A percentile compares a stretch with the other conserved stretches of the same genome.
These are phyloP conservation scores for Ahaetulla prasina DNA, from an alignment of 2,113 vertebrate genomes.

Conservation along the genomic window DNA sequence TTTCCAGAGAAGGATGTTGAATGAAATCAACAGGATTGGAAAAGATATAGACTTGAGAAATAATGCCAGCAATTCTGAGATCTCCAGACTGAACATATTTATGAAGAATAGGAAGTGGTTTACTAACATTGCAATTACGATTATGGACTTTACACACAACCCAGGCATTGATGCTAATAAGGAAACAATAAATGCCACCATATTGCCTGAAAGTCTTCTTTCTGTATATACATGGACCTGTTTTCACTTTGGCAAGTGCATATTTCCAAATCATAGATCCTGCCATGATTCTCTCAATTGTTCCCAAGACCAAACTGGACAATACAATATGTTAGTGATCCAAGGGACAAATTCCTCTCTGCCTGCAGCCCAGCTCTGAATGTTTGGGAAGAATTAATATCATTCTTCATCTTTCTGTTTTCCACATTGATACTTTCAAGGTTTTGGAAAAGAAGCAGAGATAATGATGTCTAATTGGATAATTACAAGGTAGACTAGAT, in stretches of 20 bases:
- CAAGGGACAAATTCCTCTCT: too few species aligned
- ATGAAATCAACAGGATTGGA: neutral
- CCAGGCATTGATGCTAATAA: neutral
- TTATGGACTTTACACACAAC: neutral
- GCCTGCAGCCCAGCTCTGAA: neutral
- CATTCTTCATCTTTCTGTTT: neutral
- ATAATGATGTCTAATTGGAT: neutral
- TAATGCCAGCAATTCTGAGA: neutral
- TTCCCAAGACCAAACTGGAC: neutral
- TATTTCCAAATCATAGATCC: neutral
- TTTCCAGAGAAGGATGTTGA: neutral
- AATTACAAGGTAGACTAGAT: neutral
- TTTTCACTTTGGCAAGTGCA: neutral
- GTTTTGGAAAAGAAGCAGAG: neutral
- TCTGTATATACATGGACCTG: neutral
- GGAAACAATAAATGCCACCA: neutral
- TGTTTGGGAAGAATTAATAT: neutral
- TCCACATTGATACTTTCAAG: neutral
- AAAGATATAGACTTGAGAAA: neutral
- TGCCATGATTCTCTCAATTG: neutral
- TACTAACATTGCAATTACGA: neutral
- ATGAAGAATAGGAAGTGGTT: neutral
- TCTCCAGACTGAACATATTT: neutral
- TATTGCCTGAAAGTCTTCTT: neutral
- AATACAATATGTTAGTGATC: neutral